Evolutionary conservation across 2,113 vertebrate genomes (phyloP), one percentile per base, ranked within the genome.

Genomic region (Gavia stellata): DNA sequence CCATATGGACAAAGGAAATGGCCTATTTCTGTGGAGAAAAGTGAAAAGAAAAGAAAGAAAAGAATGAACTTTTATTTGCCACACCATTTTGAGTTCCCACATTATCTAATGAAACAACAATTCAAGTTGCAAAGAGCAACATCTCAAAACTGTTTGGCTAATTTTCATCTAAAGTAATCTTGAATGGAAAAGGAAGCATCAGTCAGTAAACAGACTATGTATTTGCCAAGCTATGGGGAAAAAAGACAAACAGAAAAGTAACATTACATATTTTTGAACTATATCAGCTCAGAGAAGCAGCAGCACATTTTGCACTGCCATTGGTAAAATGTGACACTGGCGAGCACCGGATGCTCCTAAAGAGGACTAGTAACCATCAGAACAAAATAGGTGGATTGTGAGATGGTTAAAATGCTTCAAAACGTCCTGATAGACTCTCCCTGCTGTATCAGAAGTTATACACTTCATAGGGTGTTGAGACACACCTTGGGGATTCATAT

Each of bases 341-440:
- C 25, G 21, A 87, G n/a, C 26, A 25, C 1, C 3, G 24, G 26
- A 47, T 0, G 0, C 24, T 78, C 36, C 77, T 45, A 6, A 79
- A 78, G 36, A 49, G 11, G 19, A 28, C 40, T 56, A 28, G 26
- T n/a, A 68, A 68, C 19, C 25, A 75, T 19, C 36, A 77, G 40
- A 83, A 81, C 11, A 77, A 83, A 82, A n/a, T 2, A 78, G 18
- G 4, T 9, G 26, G 5, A 28, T 28, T 59, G n/a, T 17, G 15
- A 42, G 49, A 26, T 25, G 7, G 49, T 61, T 82, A 19, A n/a
- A 52, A 42, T 13, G 6, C 40, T 86, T 77, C 33, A 72, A 82
- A 75, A 34, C 4, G 10, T 9, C 33, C 11, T 7, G 26, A n/a
- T 10, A 79, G 40, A 36, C 11, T 53, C 17, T 53, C 12, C 11